Evolutionary conservation across 2,888 invertebrate genomes (phyloP), one percentile per base, ranked within the genome.

Genomic region (Mayetiola destructor): DNA sequence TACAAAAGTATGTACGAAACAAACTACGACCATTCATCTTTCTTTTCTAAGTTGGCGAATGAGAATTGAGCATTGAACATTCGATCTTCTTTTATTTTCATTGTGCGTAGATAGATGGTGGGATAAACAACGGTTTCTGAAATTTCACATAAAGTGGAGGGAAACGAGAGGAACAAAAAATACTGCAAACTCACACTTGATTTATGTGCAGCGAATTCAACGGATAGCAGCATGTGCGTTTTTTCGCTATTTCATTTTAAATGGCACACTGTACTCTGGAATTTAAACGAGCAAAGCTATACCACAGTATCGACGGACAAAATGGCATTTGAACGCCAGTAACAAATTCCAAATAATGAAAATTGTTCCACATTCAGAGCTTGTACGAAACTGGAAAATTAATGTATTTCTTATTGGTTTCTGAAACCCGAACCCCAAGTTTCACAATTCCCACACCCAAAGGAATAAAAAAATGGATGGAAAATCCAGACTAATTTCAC

Each of bases 41-140:
- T 48, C 48, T 48, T 48, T 48, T 48, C 48, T 48, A 48, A 27
- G n/a, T 48, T 48, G 48, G 27, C 48, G n/a, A 48, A 48, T 23
- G 42, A n/a, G n/a, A n/a, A n/a, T n/a, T n/a, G n/a, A n/a, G n/a
- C n/a, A n/a, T n/a, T n/a, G n/a, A 42, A 18, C 42, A 42, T 48
- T 48, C 48, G 48, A 48, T 27, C n/a, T 48, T 16, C 48, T 48
- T 48, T 48, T 48, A 48, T n/a, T n/a, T n/a, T n/a, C n/a, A n/a
- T 48, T 48, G 48, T 48, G n/a, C n/a, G n/a, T n/a, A n/a, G n/a
- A n/a, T n/a, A 48, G 23, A 5, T 48, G 48, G 48, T 48, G 27
- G 48, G 27, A 48, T 48, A n/a, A 48, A 48, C 48, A 27, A 27
- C 48, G 48, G 27, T n/a, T 48, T n/a, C 27, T 27, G 48, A 27